Evolutionary conservation across 2,888 invertebrate genomes (phyloP).

Genomic region (Drosophila cracens): DNA sequence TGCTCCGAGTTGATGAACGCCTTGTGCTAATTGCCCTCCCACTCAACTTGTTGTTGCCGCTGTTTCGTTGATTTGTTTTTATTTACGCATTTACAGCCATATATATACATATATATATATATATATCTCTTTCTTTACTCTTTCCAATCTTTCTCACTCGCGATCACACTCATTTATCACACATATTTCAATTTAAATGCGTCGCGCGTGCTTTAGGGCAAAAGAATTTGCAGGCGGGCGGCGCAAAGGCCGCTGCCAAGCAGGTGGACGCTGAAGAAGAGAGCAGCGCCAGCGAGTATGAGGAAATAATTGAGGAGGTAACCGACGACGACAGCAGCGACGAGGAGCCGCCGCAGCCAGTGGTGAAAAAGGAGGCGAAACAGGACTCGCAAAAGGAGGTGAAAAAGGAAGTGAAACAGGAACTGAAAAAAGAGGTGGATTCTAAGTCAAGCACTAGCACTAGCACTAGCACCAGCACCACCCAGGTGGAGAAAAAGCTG

Average conservation of each 20-base stretch:
- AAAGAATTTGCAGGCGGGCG: constrained; percentile 85
- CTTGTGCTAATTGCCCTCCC: constrained; percentile 3
- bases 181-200: constrained; percentile 11
- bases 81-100: not conserved
- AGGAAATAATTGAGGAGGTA: constrained; percentile 84
- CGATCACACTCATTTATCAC: constrained; percentile 33
- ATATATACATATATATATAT: constrained; percentile 1
- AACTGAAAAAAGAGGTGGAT: constrained; percentile 22
- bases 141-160: constrained; percentile 9
- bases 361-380: constrained; percentile 7
- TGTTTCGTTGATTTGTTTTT: constrained; percentile 13
- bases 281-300: constrained; percentile 83
- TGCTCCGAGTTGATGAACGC: constrained; percentile 1
- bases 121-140: constrained; percentile 5
- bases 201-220: constrained; percentile 64
- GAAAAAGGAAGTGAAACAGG: constrained; percentile 15
- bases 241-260: constrained; percentile 81
- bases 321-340: constrained; percentile 80
- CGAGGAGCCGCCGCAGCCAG: constrained; percentile 49
- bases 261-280: constrained; percentile 59
- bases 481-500: constrained; percentile 57
- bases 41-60: constrained; percentile 1
- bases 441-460: constrained; percentile 25
- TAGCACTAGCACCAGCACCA: constrained; percentile 40
- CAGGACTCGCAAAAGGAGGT: constrained; percentile 14